These are phyloP conservation scores for Phocoena sinus DNA, from an alignment of 2,113 vertebrate genomes.

Conservation along the genomic window DNA sequence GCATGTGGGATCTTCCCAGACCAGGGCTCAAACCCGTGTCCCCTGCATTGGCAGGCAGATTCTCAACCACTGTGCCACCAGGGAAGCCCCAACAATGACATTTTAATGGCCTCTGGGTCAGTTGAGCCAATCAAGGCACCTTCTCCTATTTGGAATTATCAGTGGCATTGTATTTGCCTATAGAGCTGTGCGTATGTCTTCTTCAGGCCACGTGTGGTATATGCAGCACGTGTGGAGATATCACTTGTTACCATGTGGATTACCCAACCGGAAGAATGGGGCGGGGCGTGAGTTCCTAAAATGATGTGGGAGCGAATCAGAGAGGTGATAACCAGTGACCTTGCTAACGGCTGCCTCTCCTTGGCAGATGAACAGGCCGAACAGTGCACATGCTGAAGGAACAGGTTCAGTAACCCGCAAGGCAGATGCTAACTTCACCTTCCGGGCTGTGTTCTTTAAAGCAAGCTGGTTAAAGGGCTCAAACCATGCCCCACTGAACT, in stretches of 20 bases:
- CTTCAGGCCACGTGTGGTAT: not conserved
- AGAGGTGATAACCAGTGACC: not conserved
- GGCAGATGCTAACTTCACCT: not conserved
- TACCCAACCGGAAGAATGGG: fast-evolving
- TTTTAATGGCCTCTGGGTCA: not conserved
- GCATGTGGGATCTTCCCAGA: too few relatives aligned
- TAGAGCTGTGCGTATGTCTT: not conserved
- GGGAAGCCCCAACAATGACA: not conserved
- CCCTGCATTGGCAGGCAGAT: too few relatives aligned
- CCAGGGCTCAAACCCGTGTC: too few relatives aligned
- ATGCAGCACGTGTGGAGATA: fast-evolving
- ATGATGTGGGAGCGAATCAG: fast-evolving
- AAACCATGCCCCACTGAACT: fast-evolving
- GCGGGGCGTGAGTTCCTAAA: not conserved
- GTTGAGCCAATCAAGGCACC: not conserved
- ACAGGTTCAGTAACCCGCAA: not conserved
- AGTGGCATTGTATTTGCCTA: not conserved
- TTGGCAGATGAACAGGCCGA: not conserved
- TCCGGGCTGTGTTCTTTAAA: not conserved
- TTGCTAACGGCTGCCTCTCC: not conserved
- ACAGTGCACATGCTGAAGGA: too few relatives aligned
- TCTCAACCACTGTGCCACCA: too few relatives aligned
- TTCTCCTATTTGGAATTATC: not conserved
- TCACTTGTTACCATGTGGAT: not conserved
- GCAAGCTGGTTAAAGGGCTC: not conserved